phyloP scores from a whole-genome alignment of 2,797 vertebrate genomes.

The Lagocephalus sceleratus region DNA sequence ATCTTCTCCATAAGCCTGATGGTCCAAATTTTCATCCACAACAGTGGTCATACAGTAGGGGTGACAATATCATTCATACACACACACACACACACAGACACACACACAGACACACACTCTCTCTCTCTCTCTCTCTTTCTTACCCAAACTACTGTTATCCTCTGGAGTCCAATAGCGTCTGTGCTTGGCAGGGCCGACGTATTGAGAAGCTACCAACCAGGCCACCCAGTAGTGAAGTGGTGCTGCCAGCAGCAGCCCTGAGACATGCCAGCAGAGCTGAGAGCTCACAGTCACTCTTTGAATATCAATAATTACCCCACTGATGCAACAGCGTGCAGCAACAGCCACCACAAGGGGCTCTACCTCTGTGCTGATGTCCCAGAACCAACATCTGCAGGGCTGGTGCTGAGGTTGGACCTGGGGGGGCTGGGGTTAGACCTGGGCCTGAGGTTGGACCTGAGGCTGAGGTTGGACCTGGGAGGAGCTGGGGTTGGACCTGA shows the following conservation, averaged over 20 bases:
- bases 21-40: constrained; percentile 47
- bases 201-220: constrained; percentile 56
- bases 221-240: constrained; percentile 70
- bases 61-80: constrained; percentile 17
- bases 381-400: too few species aligned
- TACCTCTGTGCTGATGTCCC: too few species aligned
- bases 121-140: too few species aligned
- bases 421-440: too few species aligned
- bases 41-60: constrained; percentile 27
- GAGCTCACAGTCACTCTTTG: constrained; percentile 36
- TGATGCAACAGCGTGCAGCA: constrained; percentile 1
- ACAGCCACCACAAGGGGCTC: too few species aligned
- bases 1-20: constrained; percentile 31
- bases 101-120: not conserved
- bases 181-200: constrained; percentile 49
- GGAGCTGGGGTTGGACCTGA: too few species aligned
- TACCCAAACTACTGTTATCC: constrained; percentile 29
- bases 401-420: too few species aligned
- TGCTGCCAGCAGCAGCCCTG: constrained; percentile 45
- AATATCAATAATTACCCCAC: constrained; percentile 41
- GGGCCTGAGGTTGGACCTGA: too few species aligned
- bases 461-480: too few species aligned
- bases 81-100: constrained; percentile 20
- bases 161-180: constrained; percentile 64
- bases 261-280: constrained; percentile 47